Evolutionary conservation across 2,113 vertebrate species (phyloP), one percentile per base, ranked within the genome.

Genomic region (Ammodytes marinus): DNA sequence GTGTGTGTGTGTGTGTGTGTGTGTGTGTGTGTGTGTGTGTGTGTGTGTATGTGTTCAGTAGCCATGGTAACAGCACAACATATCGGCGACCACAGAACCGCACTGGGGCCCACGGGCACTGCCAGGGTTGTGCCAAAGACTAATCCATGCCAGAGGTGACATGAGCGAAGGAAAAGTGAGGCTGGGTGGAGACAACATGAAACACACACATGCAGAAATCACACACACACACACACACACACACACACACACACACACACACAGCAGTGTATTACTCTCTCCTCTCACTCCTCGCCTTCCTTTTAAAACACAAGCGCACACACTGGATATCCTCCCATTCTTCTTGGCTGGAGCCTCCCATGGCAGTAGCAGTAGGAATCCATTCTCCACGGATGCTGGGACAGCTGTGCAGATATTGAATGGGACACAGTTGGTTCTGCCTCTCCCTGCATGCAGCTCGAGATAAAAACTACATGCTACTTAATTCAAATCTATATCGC

Each of bases 311-410:
- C 86, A 59, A 76, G 84, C 90, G 50, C 93, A 91, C 92, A 93
- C 87, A 90, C 92, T 94, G 95, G 94, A 93, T 93, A 91, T 95
- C 93, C 94, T 95, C 93, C 93, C 91, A 94, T 95, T 94, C 94
- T 94, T 93, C 91, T 94, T 94, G 94, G 93, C 93, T 86, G 89
- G 91, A 94, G 92, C 89, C 91, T 94, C 91, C 93, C 93, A 91
- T 95, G 94, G 93, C 94, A 92, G 89, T 89, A 91, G 93, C 93
- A 90, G 85, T 52, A 94, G 91, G 92, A 96, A 95, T 95, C 93
- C 94, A 95, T 96, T 95, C 93, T 95, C 95, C 94, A 95, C 89
- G 92, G 93, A 93, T 91, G 90, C 93, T 93, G 91, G 90, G 94
- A 93, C 93, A 94, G 95, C 94, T 95, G 94, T 92, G 93, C 93